A percentile compares a stretch with the other conserved stretches of the same genome.
Conservation (phyloP, 2,888 invertebrate species). For the Merodon equestris region DNA sequence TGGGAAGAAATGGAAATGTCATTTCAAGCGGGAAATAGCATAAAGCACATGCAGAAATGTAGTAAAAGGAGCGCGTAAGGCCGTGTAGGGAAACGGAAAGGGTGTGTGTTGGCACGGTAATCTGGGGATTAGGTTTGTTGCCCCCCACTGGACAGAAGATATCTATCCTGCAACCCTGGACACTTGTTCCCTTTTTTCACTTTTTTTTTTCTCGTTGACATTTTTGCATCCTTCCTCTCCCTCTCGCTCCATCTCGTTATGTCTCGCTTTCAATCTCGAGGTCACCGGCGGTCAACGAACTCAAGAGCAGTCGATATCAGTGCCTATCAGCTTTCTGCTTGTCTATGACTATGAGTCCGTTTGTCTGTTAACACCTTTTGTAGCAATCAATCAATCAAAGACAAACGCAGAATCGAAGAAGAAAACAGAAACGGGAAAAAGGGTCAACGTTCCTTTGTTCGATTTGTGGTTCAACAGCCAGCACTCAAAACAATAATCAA, state of each 20-base stretch:
- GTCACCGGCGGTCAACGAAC: constrained; percentile 55
- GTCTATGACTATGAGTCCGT: constrained; percentile 29
- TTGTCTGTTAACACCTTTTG: constrained; percentile 60
- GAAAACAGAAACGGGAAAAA: constrained; percentile 54
- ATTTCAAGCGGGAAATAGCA: constrained; percentile 48
- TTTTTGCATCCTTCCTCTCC: too few relatives aligned
- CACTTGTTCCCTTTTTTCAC: constrained; percentile 8
- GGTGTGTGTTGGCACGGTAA: too few relatives aligned
- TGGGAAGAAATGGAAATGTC: constrained; percentile 37
- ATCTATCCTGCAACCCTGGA: constrained; percentile 44
- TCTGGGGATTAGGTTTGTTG: constrained; percentile 39
- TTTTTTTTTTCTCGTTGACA: too few relatives aligned
- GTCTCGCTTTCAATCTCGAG: constrained; percentile 22
- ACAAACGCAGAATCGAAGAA: constrained; percentile 18
- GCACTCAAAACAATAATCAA: constrained; percentile 64
- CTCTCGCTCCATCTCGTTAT: too few relatives aligned
- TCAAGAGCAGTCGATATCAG: constrained; percentile 8
- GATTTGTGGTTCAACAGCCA: constrained; percentile 68
- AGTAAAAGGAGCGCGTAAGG: too few relatives aligned
- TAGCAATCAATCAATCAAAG: constrained; percentile 52
- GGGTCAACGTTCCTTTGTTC: constrained; percentile 67
- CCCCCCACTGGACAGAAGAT: constrained; percentile 3
- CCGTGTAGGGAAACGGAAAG: too few relatives aligned
- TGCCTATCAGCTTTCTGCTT: constrained; percentile 16
- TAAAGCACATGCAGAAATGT: constrained; percentile 25